These are phyloP conservation scores for Characodon lateralis DNA, from an alignment of 2,797 vertebrate species.

Conservation along the genomic window DNA sequence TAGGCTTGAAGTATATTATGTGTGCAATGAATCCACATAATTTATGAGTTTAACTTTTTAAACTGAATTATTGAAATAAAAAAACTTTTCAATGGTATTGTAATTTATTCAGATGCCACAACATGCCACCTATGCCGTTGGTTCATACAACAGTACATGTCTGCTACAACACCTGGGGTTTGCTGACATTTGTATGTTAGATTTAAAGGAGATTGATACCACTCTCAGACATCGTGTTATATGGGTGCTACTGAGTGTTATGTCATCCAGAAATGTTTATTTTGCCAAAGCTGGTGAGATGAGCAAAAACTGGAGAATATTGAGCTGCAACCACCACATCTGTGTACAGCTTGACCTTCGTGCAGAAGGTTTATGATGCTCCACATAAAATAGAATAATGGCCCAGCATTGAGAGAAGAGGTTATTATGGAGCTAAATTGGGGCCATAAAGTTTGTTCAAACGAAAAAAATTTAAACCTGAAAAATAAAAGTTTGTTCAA, in stretches of 20 bases:
- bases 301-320: neutral
- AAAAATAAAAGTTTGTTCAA: no score
- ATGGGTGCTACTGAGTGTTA: neutral
- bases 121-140: neutral
- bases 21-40: neutral
- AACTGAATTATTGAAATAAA: neutral
- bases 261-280: neutral
- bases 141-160: neutral
- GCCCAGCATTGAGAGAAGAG: neutral
- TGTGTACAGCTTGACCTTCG: neutral
- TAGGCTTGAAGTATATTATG: no score
- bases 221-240: neutral
- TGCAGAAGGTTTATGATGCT: neutral
- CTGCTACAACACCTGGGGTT: neutral
- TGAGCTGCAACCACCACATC: neutral
- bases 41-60: neutral
- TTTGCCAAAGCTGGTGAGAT: neutral
- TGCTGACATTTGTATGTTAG: neutral
- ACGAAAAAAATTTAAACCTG: no score
- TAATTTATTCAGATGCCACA: neutral
- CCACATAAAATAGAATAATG: neutral
- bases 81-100: no score
- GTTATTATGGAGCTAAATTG: no score
- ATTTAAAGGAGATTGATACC: neutral
- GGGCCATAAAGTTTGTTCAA: no score